Evolutionary conservation across 2,888 invertebrate species (phyloP).

Genomic region (Elegia similella): DNA sequence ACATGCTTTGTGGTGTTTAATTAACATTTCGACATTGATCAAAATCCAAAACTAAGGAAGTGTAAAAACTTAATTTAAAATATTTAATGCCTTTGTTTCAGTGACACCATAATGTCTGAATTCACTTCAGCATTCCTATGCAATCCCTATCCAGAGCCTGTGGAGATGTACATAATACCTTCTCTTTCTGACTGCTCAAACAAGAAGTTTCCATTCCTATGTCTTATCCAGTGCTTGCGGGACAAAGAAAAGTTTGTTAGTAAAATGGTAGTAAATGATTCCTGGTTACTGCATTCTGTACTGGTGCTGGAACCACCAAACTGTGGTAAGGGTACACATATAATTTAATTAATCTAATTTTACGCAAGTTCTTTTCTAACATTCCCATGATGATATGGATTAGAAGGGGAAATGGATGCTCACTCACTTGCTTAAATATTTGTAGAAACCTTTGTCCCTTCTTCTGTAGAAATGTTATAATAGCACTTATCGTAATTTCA

Average conservation of each 20-base stretch:
- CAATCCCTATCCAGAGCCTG: slow-evolving; percentile 84
- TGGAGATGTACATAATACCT: slow-evolving; percentile 87
- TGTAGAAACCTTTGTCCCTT: too few relatives aligned
- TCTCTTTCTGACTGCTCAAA: slow-evolving; percentile 76
- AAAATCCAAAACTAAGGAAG: too few relatives aligned
- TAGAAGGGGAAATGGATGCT: too few relatives aligned
- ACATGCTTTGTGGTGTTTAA: too few relatives aligned
- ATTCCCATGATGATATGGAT: too few relatives aligned
- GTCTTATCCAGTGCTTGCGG: slow-evolving; percentile 67
- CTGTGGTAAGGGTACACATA: slow-evolving; percentile 78
- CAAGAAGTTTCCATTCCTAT: slow-evolving; percentile 75
- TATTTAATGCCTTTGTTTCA: slow-evolving; percentile 37
- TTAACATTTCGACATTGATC: too few relatives aligned
- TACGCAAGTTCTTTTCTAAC: too few relatives aligned
- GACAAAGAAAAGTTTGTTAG: slow-evolving; percentile 62
- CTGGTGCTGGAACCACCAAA: slow-evolving; percentile 84
- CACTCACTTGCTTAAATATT: too few relatives aligned
- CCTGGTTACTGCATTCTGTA: slow-evolving; percentile 86
- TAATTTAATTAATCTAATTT: neutral
- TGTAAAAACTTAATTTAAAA: too few relatives aligned
- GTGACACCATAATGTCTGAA: slow-evolving; percentile 68
- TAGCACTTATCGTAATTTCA: too few relatives aligned
- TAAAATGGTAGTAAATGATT: slow-evolving; percentile 76
- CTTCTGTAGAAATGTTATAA: too few relatives aligned
- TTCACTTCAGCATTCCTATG: slow-evolving; percentile 86